Evolutionary conservation across 2,113 vertebrate genomes (phyloP).

Genomic region (Madoqua kirkii): DNA sequence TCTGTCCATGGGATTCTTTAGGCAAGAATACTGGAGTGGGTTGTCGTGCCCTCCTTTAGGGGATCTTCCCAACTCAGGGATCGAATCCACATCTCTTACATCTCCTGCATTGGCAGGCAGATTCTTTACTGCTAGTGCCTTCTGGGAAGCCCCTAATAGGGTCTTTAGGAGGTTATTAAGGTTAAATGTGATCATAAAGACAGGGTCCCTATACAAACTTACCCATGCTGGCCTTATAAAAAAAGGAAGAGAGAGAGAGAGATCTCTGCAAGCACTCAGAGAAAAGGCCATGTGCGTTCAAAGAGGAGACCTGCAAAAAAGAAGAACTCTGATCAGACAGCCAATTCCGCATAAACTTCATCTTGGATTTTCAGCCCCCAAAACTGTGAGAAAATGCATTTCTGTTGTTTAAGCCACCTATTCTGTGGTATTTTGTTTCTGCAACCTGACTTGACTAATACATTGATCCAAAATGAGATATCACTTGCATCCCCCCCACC

Average conservation of each 20-base stretch:
- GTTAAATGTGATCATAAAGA: not conserved
- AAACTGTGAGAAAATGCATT: not conserved
- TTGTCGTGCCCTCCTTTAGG: not conserved
- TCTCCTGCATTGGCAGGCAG: not conserved
- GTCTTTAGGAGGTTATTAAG: not conserved
- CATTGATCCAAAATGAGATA: not conserved
- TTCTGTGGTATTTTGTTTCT: not conserved
- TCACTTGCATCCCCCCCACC: not conserved
- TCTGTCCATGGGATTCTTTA: not conserved
- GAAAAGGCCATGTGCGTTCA: not conserved
- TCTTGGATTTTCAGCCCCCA: not conserved
- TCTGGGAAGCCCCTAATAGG: not conserved
- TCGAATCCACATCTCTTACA: not conserved
- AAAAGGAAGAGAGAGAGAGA: not conserved
- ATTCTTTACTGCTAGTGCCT: not conserved
- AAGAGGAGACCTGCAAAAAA: not conserved
- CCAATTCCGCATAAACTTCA: not conserved
- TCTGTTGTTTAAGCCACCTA: not conserved
- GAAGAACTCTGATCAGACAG: not conserved
- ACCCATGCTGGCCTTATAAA: not conserved
- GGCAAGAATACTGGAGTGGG: not conserved
- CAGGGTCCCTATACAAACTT: not conserved
- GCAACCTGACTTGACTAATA: not conserved
- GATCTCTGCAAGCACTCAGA: not conserved
- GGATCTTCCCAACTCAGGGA: not conserved